phyloP scores from a whole-genome alignment of 2,888 invertebrate species.

The Pollenia amentaria region DNA sequence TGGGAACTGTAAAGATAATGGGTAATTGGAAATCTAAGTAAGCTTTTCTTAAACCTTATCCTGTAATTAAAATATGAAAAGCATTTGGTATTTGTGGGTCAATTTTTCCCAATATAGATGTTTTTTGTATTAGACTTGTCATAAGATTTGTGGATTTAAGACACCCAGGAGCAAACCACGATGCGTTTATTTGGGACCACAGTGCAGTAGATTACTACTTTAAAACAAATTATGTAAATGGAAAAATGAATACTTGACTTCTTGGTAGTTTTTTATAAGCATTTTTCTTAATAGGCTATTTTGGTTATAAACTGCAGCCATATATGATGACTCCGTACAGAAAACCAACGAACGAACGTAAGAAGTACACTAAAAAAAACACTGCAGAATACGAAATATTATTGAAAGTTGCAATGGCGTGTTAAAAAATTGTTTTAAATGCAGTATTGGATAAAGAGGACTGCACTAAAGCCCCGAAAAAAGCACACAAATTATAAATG shows the following conservation, averaged over 20 bases:
- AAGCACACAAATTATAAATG: too few relatives aligned
- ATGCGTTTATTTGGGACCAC: slow-evolving; percentile 29
- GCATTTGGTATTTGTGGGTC: too few relatives aligned
- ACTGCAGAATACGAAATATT: too few relatives aligned
- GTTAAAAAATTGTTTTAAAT: too few relatives aligned
- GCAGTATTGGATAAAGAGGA: too few relatives aligned
- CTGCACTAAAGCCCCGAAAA: too few relatives aligned
- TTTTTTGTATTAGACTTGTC: background rate
- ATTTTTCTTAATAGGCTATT: slow-evolving; percentile 16
- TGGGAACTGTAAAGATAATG: background rate
- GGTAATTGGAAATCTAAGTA: background rate
- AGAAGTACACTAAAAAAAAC: background rate
- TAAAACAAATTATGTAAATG: slow-evolving; percentile 14
- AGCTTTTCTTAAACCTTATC: too few relatives aligned
- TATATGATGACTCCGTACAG: slow-evolving; percentile 47
- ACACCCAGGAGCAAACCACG: slow-evolving; percentile 16
- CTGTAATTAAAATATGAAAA: too few relatives aligned
- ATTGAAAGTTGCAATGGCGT: too few relatives aligned
- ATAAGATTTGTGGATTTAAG: slow-evolving; percentile 49
- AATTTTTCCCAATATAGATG: too few relatives aligned
- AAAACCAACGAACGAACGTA: slow-evolving; percentile 18
- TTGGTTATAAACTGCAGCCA: slow-evolving; percentile 22
- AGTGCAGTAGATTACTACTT: slow-evolving; percentile 27
- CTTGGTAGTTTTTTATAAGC: slow-evolving; percentile 15
- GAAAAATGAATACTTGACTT: slow-evolving; percentile 18